phyloP scores from a whole-genome alignment of 2,888 invertebrate species.

The Tetheella fluctuosa region DNA sequence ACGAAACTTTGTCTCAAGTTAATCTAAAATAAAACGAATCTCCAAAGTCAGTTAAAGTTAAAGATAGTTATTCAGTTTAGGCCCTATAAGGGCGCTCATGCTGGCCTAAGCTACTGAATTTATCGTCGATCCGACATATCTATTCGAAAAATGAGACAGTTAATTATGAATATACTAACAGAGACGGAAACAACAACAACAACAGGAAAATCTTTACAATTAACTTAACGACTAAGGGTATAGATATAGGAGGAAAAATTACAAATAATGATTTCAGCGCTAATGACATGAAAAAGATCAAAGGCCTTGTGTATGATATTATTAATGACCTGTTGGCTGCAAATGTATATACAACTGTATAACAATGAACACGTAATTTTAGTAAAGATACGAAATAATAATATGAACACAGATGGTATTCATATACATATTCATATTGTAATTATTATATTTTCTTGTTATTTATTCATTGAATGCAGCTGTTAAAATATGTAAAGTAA shows the following conservation, averaged over 20 bases:
- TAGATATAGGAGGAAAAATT: not conserved
- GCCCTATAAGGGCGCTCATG: too few relatives aligned
- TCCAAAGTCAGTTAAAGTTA: too few relatives aligned
- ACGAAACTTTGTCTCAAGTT: too few relatives aligned
- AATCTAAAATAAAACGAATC: too few relatives aligned
- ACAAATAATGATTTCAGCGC: not conserved
- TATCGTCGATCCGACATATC: too few relatives aligned
- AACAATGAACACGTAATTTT: not conserved
- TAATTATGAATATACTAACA: too few relatives aligned
- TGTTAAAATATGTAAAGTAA: not conserved
- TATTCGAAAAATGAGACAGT: too few relatives aligned
- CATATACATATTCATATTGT: not conserved
- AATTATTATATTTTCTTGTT: not conserved
- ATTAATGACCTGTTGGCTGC: not conserved
- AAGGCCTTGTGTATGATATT: constrained; percentile 4
- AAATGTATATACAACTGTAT: not conserved
- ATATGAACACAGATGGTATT: not conserved
- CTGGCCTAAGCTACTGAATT: too few relatives aligned
- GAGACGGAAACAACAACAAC: not conserved
- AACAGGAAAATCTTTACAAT: constrained; percentile 7
- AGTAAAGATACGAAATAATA: not conserved
- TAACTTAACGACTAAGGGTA: not conserved
- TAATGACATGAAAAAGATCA: not conserved
- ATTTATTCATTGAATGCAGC: not conserved
- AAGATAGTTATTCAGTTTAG: too few relatives aligned